Evolutionary conservation across 2,113 vertebrate genomes (phyloP), one percentile per base, ranked within the genome.

Genomic region (Siphamia tubifer): DNA sequence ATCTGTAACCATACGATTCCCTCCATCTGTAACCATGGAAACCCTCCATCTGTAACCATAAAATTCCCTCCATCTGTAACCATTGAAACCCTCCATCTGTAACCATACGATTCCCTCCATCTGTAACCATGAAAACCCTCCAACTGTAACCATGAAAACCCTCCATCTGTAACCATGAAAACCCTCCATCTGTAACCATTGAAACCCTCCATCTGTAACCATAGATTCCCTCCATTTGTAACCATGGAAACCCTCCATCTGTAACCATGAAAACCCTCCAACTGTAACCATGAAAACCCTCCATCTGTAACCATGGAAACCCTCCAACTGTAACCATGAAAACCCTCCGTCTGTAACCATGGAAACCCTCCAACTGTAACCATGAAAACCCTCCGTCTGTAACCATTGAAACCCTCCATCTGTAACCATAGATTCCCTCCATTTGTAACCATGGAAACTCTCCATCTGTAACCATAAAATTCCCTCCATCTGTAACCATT

Each of bases 21-120:
- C 39, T 28, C 31, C 28, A 4, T 54, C n/a, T n/a, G n/a, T n/a
- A n/a, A n/a, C n/a, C n/a, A n/a, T n/a, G n/a, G 40, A 44, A 58
- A n/a, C n/a, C 45, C 11, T 9, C 21, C 39, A 47, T 40, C 25
- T 48, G 21, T n/a, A n/a, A n/a, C n/a, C n/a, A n/a, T n/a, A n/a
- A n/a, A n/a, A n/a, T n/a, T n/a, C n/a, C n/a, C 4, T 32, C 2
- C 44, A 77, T 81, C 61, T 77, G 54, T 79, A 81, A 87, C 66
- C 51, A 25, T 15, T 17, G n/a, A 44, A 21, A 48, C 52, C 42
- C 39, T 28, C 31, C 28, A 4, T 54, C n/a, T n/a, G n/a, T n/a
- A n/a, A n/a, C n/a, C n/a, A n/a, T n/a, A n/a, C n/a, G 40, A 44
- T 54, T n/a, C n/a, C 45, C 11, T 9, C 21, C 39, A 47, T 40